Percentiles rank a stretch among this genome's conserved stretches.
phyloP scores from a whole-genome alignment of 2,797 vertebrate species.

The Microctenopoma lineatum region DNA sequence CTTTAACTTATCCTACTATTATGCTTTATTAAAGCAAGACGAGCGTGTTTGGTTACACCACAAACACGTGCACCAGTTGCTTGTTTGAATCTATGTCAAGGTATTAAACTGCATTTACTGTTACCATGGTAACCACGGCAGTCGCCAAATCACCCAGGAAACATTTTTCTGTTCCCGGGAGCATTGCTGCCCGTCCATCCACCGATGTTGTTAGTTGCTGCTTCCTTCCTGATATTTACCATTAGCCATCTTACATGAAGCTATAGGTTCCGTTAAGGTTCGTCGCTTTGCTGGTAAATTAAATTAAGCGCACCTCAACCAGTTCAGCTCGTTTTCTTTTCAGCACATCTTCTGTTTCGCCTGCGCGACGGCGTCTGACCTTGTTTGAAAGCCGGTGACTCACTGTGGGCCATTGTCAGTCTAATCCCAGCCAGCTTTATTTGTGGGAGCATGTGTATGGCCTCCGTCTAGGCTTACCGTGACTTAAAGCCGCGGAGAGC shows the following conservation, averaged over 20 bases:
- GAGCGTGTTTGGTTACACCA: neutral
- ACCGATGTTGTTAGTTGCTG: neutral
- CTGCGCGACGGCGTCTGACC: conserved; percentile 53
- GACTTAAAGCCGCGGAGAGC: conserved; percentile 73
- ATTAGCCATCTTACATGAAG: neutral
- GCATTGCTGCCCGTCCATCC: neutral
- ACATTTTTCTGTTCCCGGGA: neutral
- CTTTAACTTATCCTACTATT: too few relatives aligned
- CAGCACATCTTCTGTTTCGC: conserved; percentile 19
- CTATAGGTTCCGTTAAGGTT: neutral
- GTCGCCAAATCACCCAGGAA: neutral
- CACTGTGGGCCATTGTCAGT: conserved; percentile 69
- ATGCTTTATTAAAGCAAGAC: conserved; percentile 1
- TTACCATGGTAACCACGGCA: neutral
- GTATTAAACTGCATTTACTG: neutral
- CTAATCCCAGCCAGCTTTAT: conserved; percentile 78
- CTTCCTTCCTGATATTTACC: neutral
- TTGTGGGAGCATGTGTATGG: conserved; percentile 72
- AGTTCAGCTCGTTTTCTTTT: conserved; percentile 18
- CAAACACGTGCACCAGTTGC: neutral
- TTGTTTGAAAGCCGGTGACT: conserved; percentile 65
- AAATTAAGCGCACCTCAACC: conserved; percentile 51
- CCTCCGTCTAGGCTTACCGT: conserved; percentile 75
- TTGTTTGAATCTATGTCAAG: neutral
- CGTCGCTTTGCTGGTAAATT: conserved; percentile 16